phyloP scores from a whole-genome alignment of 2,113 vertebrate genomes.

The Plecotus auritus region DNA sequence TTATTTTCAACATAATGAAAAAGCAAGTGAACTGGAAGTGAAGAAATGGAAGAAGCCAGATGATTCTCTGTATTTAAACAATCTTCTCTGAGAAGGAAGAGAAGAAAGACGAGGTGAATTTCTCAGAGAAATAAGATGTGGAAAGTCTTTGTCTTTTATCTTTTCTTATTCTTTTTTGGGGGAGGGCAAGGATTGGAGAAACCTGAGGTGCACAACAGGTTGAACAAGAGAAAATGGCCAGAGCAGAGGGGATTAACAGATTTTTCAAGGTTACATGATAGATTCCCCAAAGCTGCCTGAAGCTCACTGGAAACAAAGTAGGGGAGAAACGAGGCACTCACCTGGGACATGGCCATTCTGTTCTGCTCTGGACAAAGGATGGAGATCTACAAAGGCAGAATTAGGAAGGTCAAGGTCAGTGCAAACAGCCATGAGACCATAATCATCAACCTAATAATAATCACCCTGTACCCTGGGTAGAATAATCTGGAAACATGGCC shows the following conservation, averaged over 20 bases:
- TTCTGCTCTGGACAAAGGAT: neutral
- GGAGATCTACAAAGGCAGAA: slow-evolving; percentile 13
- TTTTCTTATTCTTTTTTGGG: neutral
- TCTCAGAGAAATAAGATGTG: neutral
- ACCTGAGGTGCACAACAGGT: neutral
- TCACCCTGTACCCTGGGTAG: neutral
- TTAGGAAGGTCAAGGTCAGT: neutral
- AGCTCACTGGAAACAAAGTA: neutral
- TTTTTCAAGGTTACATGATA: neutral
- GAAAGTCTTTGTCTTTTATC: neutral
- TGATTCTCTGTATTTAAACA: neutral
- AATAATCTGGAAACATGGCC: neutral
- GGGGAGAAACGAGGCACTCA: neutral
- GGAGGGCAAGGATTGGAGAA: neutral
- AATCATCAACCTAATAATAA: neutral
- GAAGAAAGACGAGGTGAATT: neutral
- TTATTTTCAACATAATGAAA: neutral
- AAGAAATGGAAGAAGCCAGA: neutral
- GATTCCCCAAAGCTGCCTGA: neutral
- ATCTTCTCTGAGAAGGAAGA: neutral
- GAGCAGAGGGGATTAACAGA: neutral
- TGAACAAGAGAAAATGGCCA: neutral
- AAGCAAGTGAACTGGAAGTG: neutral
- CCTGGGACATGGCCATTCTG: neutral
- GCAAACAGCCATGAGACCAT: neutral